Conservation (phyloP, 2,888 invertebrate genomes). For the Ctenicera cuprea region DNA sequence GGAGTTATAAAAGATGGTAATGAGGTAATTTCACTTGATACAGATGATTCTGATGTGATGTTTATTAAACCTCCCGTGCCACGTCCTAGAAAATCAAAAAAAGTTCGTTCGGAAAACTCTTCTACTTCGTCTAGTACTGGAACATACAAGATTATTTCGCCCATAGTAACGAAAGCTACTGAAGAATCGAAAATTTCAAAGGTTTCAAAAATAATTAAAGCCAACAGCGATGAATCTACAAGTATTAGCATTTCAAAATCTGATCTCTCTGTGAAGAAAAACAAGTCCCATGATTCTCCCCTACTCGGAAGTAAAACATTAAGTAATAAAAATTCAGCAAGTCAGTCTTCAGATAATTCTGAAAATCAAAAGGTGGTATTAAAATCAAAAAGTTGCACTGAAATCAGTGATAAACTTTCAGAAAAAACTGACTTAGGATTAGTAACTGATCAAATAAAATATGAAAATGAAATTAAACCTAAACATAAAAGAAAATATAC, state of each 20-base stretch:
- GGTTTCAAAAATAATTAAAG: background rate
- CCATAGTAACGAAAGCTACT: background rate
- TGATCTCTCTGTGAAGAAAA: no score
- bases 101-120: background rate
- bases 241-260: background rate
- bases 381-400: background rate
- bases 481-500: slow-evolving; percentile 51
- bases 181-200: background rate
- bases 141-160: slow-evolving; percentile 49
- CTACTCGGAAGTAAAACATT: no score
- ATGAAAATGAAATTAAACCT: slow-evolving; percentile 41
- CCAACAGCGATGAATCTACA: background rate
- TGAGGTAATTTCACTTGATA: slow-evolving; percentile 1
- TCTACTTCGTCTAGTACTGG: slow-evolving; percentile 40
- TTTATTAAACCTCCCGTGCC: slow-evolving; percentile 62
- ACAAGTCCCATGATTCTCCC: no score
- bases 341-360: background rate
- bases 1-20: background rate
- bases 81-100: slow-evolving; percentile 60
- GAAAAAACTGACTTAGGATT: background rate
- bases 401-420: background rate
- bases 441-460: background rate
- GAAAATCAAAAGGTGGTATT: background rate
- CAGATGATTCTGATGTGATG: slow-evolving; percentile 23
- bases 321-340: no score